Conservation (phyloP, 2,113 vertebrate species). For the Trachemys scripta region DNA sequence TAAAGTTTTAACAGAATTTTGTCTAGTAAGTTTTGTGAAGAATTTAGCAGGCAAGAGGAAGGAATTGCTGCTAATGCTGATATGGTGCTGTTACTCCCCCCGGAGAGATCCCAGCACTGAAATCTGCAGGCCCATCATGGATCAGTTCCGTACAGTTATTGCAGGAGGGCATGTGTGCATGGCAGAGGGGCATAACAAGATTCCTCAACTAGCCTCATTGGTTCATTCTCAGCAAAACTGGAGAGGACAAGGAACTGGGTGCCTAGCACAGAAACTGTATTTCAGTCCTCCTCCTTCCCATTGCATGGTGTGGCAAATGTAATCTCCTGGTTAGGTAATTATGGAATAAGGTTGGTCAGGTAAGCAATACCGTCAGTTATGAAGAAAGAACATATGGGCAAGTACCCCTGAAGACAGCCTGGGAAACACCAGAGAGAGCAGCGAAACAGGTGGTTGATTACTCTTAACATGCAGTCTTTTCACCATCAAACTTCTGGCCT, state of each 20-base stretch:
- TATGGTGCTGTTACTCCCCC: background rate
- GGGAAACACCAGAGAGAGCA: background rate
- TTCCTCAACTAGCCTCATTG: background rate
- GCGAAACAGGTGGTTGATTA: background rate
- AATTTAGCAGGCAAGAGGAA: background rate
- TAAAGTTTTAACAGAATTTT: background rate
- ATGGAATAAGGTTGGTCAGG: background rate
- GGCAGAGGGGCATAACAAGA: background rate
- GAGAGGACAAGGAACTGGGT: background rate
- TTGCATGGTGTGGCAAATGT: background rate
- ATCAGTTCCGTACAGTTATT: background rate
- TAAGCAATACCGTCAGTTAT: fast-evolving
- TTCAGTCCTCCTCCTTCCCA: background rate
- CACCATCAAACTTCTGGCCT: background rate
- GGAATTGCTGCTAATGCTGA: background rate
- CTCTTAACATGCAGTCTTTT: background rate
- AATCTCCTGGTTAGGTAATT: background rate
- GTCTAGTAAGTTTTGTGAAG: background rate
- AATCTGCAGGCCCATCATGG: background rate
- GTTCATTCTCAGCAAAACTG: background rate
- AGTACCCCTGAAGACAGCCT: fast-evolving
- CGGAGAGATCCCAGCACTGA: background rate
- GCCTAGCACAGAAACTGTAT: fast-evolving
- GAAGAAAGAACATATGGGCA: background rate
- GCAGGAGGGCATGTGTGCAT: background rate